phyloP scores from a whole-genome alignment of 2,888 invertebrate genomes.

The Iselma pallidipennis region DNA sequence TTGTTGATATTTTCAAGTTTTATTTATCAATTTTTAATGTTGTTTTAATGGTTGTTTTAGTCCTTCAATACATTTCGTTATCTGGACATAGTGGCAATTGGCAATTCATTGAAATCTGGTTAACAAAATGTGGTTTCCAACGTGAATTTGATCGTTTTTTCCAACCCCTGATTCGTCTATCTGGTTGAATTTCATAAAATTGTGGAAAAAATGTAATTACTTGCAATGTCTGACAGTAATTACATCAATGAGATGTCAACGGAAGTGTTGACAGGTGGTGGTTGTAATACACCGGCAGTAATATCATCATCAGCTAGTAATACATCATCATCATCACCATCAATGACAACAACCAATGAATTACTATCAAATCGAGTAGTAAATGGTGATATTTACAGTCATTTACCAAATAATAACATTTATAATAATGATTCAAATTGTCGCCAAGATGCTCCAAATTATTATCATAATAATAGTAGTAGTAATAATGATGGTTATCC shows the following conservation, averaged over 20 bases:
- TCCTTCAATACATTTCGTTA: no score
- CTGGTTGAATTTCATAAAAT: background rate
- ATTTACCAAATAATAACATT: constrained; percentile 51
- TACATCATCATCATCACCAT: constrained; percentile 31
- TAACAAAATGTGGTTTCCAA: background rate
- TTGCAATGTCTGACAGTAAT: constrained; percentile 24
- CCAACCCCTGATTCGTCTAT: no score
- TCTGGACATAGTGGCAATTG: no score
- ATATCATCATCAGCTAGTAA: constrained; percentile 10
- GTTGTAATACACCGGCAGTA: background rate
- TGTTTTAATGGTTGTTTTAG: no score
- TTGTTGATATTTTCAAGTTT: no score
- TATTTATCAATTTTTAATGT: no score
- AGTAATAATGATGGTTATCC: no score
- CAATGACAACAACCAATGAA: constrained; percentile 28
- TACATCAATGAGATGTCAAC: constrained; percentile 22
- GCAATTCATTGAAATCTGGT: background rate
- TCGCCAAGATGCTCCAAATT: background rate
- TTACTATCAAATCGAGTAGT: constrained; percentile 17
- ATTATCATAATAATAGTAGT: background rate
- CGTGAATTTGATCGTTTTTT: background rate
- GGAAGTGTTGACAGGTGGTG: constrained; percentile 15
- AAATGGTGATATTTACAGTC: constrained; percentile 35
- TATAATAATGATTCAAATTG: constrained; percentile 35
- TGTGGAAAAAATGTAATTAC: constrained; percentile 19